These are phyloP conservation scores for Taphrorychus bicolor DNA, from an alignment of 2,888 invertebrate genomes.

Conservation along the genomic window DNA sequence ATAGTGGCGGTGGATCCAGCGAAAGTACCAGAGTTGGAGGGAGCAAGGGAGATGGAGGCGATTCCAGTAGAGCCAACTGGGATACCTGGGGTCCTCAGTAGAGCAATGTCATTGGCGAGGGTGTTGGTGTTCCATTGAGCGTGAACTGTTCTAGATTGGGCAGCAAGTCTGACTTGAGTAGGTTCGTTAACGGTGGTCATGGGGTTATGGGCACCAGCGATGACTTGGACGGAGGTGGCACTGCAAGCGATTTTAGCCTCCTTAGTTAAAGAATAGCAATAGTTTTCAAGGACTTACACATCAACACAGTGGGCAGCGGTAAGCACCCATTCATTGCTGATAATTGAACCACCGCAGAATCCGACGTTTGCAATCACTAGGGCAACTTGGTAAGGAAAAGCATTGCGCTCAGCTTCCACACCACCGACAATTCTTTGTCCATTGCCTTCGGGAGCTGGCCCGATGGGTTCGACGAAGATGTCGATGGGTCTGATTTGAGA, in stretches of 20 bases:
- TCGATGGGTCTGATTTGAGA: slow-evolving; percentile 10
- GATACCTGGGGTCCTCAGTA: slow-evolving; percentile 8
- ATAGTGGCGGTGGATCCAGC: slow-evolving; percentile 56
- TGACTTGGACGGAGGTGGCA: slow-evolving; percentile 26
- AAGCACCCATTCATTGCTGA: slow-evolving; percentile 37
- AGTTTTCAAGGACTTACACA: slow-evolving; percentile 16
- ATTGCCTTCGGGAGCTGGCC: neutral
- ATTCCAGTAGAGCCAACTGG: neutral
- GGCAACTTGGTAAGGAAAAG: slow-evolving; percentile 33
- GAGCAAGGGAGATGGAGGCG: slow-evolving; percentile 8
- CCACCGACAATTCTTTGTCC: slow-evolving; percentile 34
- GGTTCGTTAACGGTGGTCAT: slow-evolving; percentile 21
- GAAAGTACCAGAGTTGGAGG: slow-evolving; percentile 46
- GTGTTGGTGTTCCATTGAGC: slow-evolving; percentile 15
- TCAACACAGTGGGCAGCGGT: slow-evolving; percentile 44
- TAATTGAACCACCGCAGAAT: slow-evolving; percentile 42
- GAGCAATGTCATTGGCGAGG: slow-evolving; percentile 29
- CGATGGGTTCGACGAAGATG: slow-evolving; percentile 21
- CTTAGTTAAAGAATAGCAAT: neutral
- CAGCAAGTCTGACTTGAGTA: slow-evolving; percentile 12
- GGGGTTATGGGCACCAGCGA: slow-evolving; percentile 32
- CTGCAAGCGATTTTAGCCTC: no score
- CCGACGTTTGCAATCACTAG: slow-evolving; percentile 21
- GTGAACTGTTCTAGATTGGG: slow-evolving; percentile 23
- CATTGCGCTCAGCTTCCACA: slow-evolving; percentile 11